Conservation (phyloP, 2,888 invertebrate species). For the Venustoraphidia nigricollis region DNA sequence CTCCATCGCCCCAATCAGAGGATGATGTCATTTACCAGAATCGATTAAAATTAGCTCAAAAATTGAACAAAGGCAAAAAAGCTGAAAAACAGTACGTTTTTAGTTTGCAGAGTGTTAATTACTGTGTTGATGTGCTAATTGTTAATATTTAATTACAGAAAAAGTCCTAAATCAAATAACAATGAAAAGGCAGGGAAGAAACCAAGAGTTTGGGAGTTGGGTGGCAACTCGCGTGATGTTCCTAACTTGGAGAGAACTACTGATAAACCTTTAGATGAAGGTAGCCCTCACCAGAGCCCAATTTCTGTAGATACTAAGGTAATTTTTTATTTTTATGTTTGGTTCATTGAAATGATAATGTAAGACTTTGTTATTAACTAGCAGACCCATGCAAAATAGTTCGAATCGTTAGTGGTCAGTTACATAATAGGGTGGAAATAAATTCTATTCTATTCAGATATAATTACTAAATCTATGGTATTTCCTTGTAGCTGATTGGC, state of each 20-base stretch:
- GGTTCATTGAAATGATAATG: too few relatives aligned
- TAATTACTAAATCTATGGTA: too few relatives aligned
- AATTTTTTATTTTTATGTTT: too few relatives aligned
- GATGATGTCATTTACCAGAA: conserved; percentile 60
- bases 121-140: background rate
- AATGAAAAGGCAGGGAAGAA: conserved; percentile 68
- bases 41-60: conserved; percentile 64
- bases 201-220: conserved; percentile 79
- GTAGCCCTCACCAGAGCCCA: conserved; percentile 16
- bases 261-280: conserved; percentile 52
- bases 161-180: conserved; percentile 28
- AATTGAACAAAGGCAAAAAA: conserved; percentile 52
- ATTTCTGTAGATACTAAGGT: conserved; percentile 39
- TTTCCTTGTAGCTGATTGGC: conserved; percentile 49
- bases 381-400: too few relatives aligned
- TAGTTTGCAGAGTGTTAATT: conserved; percentile 6
- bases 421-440: too few relatives aligned
- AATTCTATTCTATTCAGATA: too few relatives aligned
- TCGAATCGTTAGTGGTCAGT: too few relatives aligned
- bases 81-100: conserved; percentile 38
- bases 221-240: conserved; percentile 63
- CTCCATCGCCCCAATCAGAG: conserved; percentile 29
- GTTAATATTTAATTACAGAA: background rate
- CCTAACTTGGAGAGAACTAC: conserved; percentile 66
- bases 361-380: too few relatives aligned